These are phyloP conservation scores for Corythucha ciliata DNA, from an alignment of 2,888 invertebrate genomes.

Conservation along the genomic window DNA sequence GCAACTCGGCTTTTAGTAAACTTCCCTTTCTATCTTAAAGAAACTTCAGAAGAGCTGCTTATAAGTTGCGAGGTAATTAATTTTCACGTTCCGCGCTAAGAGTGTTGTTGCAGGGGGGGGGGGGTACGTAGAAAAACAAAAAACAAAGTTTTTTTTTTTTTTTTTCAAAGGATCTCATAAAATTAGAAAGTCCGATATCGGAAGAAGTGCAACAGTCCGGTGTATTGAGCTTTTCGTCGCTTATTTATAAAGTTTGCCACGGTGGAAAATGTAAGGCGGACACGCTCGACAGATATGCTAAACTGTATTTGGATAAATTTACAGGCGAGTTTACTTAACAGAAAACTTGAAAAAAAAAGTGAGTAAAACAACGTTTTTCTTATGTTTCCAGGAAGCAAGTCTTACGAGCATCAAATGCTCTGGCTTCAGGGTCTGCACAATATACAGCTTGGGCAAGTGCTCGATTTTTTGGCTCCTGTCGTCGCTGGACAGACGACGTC, in stretches of 20 bases:
- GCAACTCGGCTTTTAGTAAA: constrained; percentile 56
- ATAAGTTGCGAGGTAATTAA: constrained; percentile 36
- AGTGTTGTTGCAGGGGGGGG: too few species aligned
- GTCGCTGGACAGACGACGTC: constrained; percentile 40
- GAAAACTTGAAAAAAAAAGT: too few species aligned
- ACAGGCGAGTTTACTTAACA: constrained; percentile 48
- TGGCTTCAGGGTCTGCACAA: constrained; percentile 64
- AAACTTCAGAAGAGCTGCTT: constrained; percentile 43
- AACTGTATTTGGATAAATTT: constrained; percentile 60
- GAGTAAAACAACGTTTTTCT: too few species aligned
- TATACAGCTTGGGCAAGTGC: constrained; percentile 49
- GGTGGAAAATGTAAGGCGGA: constrained; percentile 49
- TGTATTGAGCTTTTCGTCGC: constrained; percentile 58
- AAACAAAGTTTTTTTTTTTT: too few species aligned
- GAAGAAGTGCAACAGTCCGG: constrained; percentile 58
- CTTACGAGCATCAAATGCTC: constrained; percentile 58
- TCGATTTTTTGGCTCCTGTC: constrained; percentile 46
- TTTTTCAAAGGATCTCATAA: not conserved
- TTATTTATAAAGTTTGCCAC: constrained; percentile 54
- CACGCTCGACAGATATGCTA: constrained; percentile 59
- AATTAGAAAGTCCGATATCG: not conserved
- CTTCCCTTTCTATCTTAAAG: constrained; percentile 60
- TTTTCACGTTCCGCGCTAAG: too few species aligned
- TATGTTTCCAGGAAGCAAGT: constrained; percentile 54
- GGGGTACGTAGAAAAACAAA: too few species aligned